These are phyloP conservation scores for Acrossocheilus wenchowensis DNA, from an alignment of 2,797 vertebrate species.

Conservation along the genomic window DNA sequence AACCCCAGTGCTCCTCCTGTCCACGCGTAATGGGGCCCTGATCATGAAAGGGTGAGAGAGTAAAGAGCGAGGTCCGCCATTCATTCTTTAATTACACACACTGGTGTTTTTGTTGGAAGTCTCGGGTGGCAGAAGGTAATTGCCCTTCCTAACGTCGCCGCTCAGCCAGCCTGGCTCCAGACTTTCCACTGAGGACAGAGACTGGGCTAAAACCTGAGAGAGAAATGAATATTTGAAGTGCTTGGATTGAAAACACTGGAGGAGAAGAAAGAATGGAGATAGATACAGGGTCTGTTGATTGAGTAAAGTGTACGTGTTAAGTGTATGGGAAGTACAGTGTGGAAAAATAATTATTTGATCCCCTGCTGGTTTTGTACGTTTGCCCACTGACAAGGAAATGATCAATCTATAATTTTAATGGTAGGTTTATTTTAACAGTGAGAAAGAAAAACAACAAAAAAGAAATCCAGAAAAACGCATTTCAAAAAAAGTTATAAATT, in stretches of 20 bases:
- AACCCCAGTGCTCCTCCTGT: conserved; percentile 1
- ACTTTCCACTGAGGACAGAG: conserved; percentile 58
- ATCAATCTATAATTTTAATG: too few relatives aligned
- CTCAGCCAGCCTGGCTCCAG: conserved; percentile 52
- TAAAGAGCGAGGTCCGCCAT: conserved; percentile 56
- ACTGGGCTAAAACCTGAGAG: conserved; percentile 40
- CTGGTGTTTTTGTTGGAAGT: conserved; percentile 69
- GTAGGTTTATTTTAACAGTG: too few relatives aligned
- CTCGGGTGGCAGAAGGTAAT: conserved; percentile 75
- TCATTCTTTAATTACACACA: conserved; percentile 63
- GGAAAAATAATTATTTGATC: too few relatives aligned
- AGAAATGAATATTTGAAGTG: conserved; percentile 15
- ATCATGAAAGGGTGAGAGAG: conserved; percentile 48
- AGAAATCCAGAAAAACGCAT: too few relatives aligned
- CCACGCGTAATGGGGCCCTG: conserved; percentile 19
- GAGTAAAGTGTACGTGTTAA: not conserved
- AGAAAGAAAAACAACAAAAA: too few relatives aligned
- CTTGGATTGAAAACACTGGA: not conserved
- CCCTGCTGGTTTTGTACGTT: too few relatives aligned
- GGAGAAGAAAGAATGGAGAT: not conserved
- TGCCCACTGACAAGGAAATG: too few relatives aligned
- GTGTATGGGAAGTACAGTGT: too few relatives aligned
- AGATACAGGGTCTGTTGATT: not conserved
- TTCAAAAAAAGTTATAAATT: too few relatives aligned
- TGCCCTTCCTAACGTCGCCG: conserved; percentile 47